These are phyloP conservation scores for Tetrao urogallus DNA, from an alignment of 2,113 vertebrate genomes.

Conservation along the genomic window DNA sequence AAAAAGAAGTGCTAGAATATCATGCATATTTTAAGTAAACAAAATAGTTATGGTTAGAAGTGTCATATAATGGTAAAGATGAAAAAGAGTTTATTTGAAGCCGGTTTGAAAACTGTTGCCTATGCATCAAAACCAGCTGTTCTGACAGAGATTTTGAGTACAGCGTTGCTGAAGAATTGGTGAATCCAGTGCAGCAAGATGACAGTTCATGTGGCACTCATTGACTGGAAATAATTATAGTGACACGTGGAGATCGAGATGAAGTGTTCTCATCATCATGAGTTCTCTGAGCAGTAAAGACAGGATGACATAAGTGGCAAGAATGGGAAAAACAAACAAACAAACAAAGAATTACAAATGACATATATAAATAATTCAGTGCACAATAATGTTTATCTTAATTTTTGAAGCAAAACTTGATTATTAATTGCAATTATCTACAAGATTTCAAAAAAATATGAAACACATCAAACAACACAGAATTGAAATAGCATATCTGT, in stretches of 20 bases:
- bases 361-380: background rate
- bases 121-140: background rate
- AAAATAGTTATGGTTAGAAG: background rate
- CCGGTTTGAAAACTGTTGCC: background rate
- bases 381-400: background rate
- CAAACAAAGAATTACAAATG: background rate
- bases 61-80: constrained; percentile 1
- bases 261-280: background rate
- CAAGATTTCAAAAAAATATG: background rate
- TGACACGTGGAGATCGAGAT: background rate
- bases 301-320: background rate
- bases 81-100: background rate
- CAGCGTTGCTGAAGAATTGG: background rate
- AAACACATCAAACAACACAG: background rate
- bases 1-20: background rate
- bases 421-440: background rate
- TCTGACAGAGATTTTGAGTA: background rate
- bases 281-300: background rate
- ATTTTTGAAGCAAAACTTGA: background rate
- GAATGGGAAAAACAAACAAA: background rate
- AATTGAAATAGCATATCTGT: background rate
- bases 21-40: background rate
- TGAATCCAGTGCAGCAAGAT: background rate
- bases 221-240: background rate
- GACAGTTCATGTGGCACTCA: background rate